Evolutionary conservation across 64 coral and sea anemone genomes (phyloP).

Genomic region (Catalaphyllia jardinei): DNA sequence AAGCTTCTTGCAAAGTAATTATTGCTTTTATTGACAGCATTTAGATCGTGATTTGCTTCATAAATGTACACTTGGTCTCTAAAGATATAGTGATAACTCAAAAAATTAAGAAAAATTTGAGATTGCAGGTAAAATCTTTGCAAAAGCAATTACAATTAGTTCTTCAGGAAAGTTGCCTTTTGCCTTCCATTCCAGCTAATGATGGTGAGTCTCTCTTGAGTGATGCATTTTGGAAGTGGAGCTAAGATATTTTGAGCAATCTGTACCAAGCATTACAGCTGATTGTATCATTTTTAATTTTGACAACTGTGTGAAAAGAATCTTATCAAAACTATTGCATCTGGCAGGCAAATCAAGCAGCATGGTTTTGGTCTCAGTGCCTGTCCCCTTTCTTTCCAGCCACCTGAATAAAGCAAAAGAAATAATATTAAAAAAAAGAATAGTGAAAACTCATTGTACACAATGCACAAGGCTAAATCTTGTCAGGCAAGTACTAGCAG

Average conservation of each 20-base stretch:
- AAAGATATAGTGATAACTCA: no score
- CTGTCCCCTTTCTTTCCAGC: slow-evolving; percentile 81
- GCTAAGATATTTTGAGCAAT: no score
- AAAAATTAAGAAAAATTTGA: background rate
- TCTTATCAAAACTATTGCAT: background rate
- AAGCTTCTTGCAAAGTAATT: no score
- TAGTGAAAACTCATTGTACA: background rate
- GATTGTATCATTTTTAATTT: background rate
- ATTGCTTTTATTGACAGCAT: no score
- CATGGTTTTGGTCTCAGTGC: slow-evolving; percentile 8
- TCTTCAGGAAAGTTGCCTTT: no score
- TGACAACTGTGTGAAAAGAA: background rate
- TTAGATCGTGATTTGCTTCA: slow-evolving; percentile 3
- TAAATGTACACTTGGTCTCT: background rate
- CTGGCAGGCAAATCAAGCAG: background rate
- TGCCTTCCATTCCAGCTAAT: no score
- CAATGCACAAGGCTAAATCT: no score
- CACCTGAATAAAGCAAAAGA: slow-evolving; percentile 35
- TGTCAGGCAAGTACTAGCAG: no score
- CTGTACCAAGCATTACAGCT: background rate
- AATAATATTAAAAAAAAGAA: background rate
- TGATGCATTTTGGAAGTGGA: no score
- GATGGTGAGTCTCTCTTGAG: no score
- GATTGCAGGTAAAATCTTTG: background rate
- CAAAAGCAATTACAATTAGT: no score